Evolutionary conservation across 2,797 vertebrate species (phyloP), one percentile per base, ranked within the genome.

Genomic region (Protonibea diacanthus): DNA sequence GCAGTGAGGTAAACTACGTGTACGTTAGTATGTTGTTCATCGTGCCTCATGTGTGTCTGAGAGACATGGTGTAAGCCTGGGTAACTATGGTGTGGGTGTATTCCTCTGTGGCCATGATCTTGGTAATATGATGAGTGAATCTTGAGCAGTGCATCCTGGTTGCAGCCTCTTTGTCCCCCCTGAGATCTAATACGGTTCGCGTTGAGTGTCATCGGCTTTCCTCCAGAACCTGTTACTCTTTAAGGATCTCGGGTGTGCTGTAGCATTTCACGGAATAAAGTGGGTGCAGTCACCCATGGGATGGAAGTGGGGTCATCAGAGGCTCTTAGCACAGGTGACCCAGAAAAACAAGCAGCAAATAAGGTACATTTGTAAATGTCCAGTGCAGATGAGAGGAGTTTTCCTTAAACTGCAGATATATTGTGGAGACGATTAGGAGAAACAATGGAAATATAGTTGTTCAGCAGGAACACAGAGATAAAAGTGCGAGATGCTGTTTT

Each of bases 41-140:
- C 45, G 69, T 56, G 80, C 71, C 65, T 84, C 70, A 8, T 67
- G 44, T 82, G 71, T 88, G 84, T 78, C 73, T 68, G 63, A 86
- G 58, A 80, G 55, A 74, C 63, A 20, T 44, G 9, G 38, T 76
- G 72, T 71, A 47, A 81, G 78, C 66, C 74, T 53, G 77, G 70
- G 75, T 88, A 89, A 67, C 87, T 76, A 81, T 67, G 76, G 84
- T 80, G 91, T 89, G 89, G 86, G 89, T 83, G 89, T 89, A 85
- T 89, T 90, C 83, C 88, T 79, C 72, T 14, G 65, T 84, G 83
- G 60, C 79, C 68, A 47, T 63, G 74, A 68, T 81, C 77, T 86
- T 65, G 33, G 76, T 85, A 87, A 89, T 83, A 83, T 76, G 80
- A 92, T 80, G 82, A 86, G 80, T 80, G 85, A 86, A 86, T 90